Evolutionary conservation across 2,888 invertebrate genomes (phyloP).

Genomic region (Scelioninae gen. 2): DNA sequence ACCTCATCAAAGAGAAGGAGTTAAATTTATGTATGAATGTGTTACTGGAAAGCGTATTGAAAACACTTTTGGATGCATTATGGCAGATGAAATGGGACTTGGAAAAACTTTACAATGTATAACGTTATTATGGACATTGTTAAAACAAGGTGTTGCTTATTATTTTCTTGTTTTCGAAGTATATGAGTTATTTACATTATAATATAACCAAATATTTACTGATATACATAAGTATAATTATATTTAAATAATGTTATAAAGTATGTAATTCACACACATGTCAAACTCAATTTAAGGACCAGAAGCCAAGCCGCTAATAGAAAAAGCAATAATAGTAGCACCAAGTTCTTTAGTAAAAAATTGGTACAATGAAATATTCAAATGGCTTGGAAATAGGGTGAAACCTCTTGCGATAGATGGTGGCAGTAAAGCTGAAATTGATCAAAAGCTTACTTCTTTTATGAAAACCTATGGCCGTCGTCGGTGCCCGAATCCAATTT

Average conservation of each 20-base stretch:
- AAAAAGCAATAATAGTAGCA: constrained; percentile 95
- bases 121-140: constrained; percentile 93
- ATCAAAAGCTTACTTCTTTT: constrained; percentile 86
- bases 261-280: too few relatives aligned
- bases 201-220: not conserved
- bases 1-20: constrained; percentile 99
- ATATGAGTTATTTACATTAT: too few relatives aligned
- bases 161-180: too few relatives aligned
- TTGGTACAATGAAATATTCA: constrained; percentile 98
- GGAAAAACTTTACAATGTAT: constrained; percentile 99
- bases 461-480: constrained; percentile 88
- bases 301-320: constrained; percentile 91
- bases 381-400: constrained; percentile 94
- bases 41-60: constrained; percentile 94
- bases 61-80: constrained; percentile 94
- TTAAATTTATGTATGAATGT: constrained; percentile 99
- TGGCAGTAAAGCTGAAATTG: constrained; percentile 91
- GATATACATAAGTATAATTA: too few relatives aligned
- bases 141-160: constrained; percentile 81
- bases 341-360: constrained; percentile 99
- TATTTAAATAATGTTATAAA: too few relatives aligned
- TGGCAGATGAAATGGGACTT: constrained; percentile 99
- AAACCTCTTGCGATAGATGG: constrained; percentile 90
- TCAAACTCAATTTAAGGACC: too few relatives aligned
- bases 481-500: constrained; percentile 88